phyloP scores from a whole-genome alignment of 2,113 vertebrate genomes.

The Sebastes fasciatus region DNA sequence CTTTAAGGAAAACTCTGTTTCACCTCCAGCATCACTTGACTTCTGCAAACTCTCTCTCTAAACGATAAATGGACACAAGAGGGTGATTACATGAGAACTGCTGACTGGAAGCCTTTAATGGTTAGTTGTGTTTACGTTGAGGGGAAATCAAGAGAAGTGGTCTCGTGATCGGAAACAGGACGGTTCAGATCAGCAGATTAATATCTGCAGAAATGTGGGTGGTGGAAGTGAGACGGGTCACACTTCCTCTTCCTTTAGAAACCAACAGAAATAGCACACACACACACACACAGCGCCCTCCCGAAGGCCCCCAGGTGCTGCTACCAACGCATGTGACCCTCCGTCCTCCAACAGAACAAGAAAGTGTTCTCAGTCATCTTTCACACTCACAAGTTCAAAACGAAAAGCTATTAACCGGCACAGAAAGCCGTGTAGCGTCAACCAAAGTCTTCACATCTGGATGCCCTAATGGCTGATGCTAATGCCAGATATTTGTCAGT shows the following conservation, averaged over 20 bases:
- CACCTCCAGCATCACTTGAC: conserved; percentile 18
- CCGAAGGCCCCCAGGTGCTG: neutral
- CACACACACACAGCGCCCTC: neutral
- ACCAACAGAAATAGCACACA: neutral
- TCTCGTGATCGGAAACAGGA: neutral
- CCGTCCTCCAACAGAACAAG: neutral
- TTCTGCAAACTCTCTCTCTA: neutral
- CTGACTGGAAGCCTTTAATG: neutral
- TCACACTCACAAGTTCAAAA: neutral
- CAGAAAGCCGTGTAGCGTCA: conserved; percentile 4
- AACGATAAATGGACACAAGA: neutral
- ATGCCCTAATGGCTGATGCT: conserved; percentile 12
- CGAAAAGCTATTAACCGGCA: conserved; percentile 10
- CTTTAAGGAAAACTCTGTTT: neutral
- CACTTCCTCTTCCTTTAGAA: conserved; percentile 31
- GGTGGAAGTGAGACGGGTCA: conserved; percentile 1
- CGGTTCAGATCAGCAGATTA: conserved; percentile 11
- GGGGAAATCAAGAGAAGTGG: neutral
- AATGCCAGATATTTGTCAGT: conserved; percentile 46
- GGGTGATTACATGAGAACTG: conserved; percentile 7
- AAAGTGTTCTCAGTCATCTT: neutral
- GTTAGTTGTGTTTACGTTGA: neutral
- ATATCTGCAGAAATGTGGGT: conserved; percentile 19
- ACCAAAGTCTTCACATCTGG: conserved; percentile 50
- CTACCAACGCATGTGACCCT: neutral